Evolutionary conservation across 2,888 invertebrate genomes (phyloP), one percentile per base, ranked within the genome.

Genomic region (Notocelia uddmanniana): DNA sequence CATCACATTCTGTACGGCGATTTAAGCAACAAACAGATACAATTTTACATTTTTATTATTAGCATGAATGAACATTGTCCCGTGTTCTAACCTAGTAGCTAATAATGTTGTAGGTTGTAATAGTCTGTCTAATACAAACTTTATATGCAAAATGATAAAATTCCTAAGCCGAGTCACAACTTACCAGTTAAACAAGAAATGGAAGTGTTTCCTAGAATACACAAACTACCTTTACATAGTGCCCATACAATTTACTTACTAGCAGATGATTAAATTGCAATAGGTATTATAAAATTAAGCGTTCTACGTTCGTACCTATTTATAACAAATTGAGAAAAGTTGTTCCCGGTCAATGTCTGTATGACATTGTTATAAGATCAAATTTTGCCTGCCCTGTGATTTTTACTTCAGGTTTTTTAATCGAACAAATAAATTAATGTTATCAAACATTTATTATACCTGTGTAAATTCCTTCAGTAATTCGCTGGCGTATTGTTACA

Each of bases 131-230:
- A 84, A 84, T 84, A 83, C 69, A 78, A 81, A 81, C 75, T 86
- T 89, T 86, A 88, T 89, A 89, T 89, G 82, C 84, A 83, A 81
- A 81, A 81, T 34, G 31, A 45, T 48, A 31, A 58, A 21, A 78
- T 79, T 77, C 70, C 76, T 72, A 74, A 73, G 76, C 77, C 79
- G 80, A 82, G 79, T 82, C 78, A 79, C 81, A 76, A 82, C 86
- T 88, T 90, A 88, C 87, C 85, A 78, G 79, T 77, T 76, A 77
- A 81, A 84, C 84, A 80, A 77, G 77, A 80, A 79, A 78, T 74
- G 68, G 50, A n/a, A 52, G 45, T 67, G n/a, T 19, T 21, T 34
- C 52, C 11, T 37, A 52, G 21, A 52, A 52, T 62, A 48, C 19
- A 0, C 26, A 21, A 5, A n/a, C 37, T 11, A 37, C 15, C 41